Evolutionary conservation across 2,888 invertebrate species (phyloP), one percentile per base, ranked within the genome.

Genomic region (Dyspetes luteomarginatus): DNA sequence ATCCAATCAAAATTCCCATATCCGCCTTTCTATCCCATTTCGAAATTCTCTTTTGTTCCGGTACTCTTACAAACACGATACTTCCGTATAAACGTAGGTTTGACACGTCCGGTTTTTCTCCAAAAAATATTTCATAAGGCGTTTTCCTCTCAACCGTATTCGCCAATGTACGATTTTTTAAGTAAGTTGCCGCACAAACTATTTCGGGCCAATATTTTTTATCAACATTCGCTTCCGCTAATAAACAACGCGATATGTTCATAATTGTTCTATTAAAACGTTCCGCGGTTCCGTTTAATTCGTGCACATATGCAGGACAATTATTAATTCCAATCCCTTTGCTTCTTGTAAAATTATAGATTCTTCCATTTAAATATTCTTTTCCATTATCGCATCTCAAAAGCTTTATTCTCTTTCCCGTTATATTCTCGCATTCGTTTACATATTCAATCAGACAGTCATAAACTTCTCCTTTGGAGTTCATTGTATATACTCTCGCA

Each of bases 51-150:
- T 12, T 62, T 12, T 79, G 65, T 82, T 82, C 81, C 81, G 78
- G 81, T 80, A 82, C 79, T 71, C 52, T 62, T 62, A 68, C 36
- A 74, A 71, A 82, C 80, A 79, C 82, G 55, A 24, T 24, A 41
- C 77, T 69, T 12, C 45, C 68, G 58, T 41, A 64, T 75, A 67
- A 73, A 64, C 45, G 45, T 77, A 83, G 62, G 72, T 79, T 24
- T 65, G 67, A 50, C 60, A 82, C 67, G 73, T 67, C 74, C 71
- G 83, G 86, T 79, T 83, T 85, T 78, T 81, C 82, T 76, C 79
- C 30, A 68, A 83, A 73, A 48, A 75, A 82, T 69, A 78, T 84
- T 73, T 86, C 83, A 83, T 85, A 86, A 71, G 79, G 79, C n/a
- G 69, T 64, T 52, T 72, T 72, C 28, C 26, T 71, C 7, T 28